Evolutionary conservation across 2,888 invertebrate genomes (phyloP), one percentile per base, ranked within the genome.

Genomic region (Scaptodrosophila latifasciaeformis): DNA sequence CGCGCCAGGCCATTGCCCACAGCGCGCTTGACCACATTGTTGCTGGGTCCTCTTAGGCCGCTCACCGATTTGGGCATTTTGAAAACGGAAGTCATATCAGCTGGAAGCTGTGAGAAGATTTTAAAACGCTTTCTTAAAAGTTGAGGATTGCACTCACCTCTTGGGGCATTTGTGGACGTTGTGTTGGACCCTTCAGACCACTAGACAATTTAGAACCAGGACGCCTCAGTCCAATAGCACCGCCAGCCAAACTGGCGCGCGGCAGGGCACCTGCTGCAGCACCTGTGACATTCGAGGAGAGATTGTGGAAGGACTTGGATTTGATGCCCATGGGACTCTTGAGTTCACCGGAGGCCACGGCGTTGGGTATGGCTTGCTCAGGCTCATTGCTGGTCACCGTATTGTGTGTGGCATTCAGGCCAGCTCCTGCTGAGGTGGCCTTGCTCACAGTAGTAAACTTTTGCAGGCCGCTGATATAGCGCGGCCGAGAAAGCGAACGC

Each of bases 261-360:
- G 67, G 42, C 12, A 56, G 17, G 51, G 6, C 50, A 45, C 9
- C 43, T 7, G 34, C 30, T 17, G 55, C 46, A 34, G 53, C 59
- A 40, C 67, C 72, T 12, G 67, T 70, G 21, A 77, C 58, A 46
- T 81, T 80, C 49, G 80, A 79, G 51, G 82, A 76, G 54, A 86
- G 65, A 62, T 86, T 86, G 55, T 86, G 85, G 76, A 86, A 85
- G 17, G 86, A 86, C 56, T 86, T 86, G 4, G 86, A 85, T 69
- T 86, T 86, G 13, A 81, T 82, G 37, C 86, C 86, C 85, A 86
- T 85, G 2, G 86, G 85, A 62, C 85, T 85, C 54, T 85, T 85
- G 1, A 86, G 58, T 29, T 84, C 83, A 7, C 47, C 57, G n/a
- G n/a, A n/a, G 27, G 10, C 10, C 34, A 13, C 59, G 9, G 49